Conservation (phyloP, 2,888 invertebrate species). For the Spodoptera exigua region DNA sequence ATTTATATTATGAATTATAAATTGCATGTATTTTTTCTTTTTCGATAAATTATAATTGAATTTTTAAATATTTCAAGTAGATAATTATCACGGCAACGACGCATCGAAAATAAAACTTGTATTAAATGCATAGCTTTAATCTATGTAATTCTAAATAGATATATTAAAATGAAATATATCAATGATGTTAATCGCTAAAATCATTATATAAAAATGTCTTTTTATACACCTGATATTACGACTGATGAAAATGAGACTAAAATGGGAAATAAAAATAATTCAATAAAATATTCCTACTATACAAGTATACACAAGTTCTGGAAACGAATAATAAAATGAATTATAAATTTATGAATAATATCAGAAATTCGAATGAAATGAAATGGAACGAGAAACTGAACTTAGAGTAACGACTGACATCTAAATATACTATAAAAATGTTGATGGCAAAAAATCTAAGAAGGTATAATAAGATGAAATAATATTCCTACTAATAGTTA, state of each 20-base stretch:
- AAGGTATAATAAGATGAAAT: constrained; percentile 52
- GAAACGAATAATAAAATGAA: constrained; percentile 11
- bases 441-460: constrained; percentile 51
- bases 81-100: constrained; percentile 66
- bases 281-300: constrained; percentile 50
- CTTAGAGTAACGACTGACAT: constrained; percentile 61
- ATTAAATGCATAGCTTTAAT: constrained; percentile 71
- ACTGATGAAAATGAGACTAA: constrained; percentile 77
- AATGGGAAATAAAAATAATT: constrained; percentile 60
- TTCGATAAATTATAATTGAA: constrained; percentile 15
- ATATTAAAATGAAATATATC: constrained; percentile 61
- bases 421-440: constrained; percentile 52
- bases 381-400: constrained; percentile 41
- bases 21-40: constrained; percentile 49
- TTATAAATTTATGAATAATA: constrained; percentile 23
- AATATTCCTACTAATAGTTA: constrained; percentile 73
- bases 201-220: constrained; percentile 60
- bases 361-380: constrained; percentile 40
- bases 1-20: constrained; percentile 23
- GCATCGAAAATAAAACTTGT: constrained; percentile 70
- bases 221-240: constrained; percentile 63
- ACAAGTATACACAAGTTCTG: constrained; percentile 25
- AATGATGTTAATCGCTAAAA: constrained; percentile 59
- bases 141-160: constrained; percentile 72
- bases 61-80: constrained; percentile 42